Base-by-base conservation (phyloP, 2,797 vertebrate species). In the Dendrocincla fuliginosa region DNA sequence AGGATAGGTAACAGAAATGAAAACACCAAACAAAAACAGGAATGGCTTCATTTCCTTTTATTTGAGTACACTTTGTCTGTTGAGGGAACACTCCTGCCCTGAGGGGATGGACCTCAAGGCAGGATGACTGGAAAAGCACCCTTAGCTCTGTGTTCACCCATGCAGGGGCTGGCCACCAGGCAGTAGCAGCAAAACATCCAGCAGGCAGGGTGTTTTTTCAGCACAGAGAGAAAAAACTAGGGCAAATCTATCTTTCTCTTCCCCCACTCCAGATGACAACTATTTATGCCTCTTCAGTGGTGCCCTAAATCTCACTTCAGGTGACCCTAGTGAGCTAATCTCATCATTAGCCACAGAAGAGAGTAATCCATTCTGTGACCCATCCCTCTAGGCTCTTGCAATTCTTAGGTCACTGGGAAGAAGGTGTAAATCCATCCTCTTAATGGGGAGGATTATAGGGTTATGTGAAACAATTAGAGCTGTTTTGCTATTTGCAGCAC, bases 261-360 rank as follows among this genome's bases (percentile, higher is more conserved):
- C 5, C 10, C 6, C 17, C 5, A 15, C 4, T 13, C 52, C 1
- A 5, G 12, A 46, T 83, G 33, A 71, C 41, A 93, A 50, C 19
- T 68, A 49, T 78, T 77, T 68, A 39, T 57, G 17, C n/a, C 22
- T 74, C 55, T 77, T 88, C 39, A 90, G 35, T 39, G 35, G 53
- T 73, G 32, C 5, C 25, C n/a, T 91, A 91, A 82, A 76, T 83
- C 86, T 94, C 70, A 49, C 82, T 55, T 93, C 87, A 78, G 87
- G 73, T 79, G 59, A 91, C 64, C 32, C 42, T 41, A 33, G 24
- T n/a, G 56, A 91, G 84, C 47, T 96, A 96, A 96, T 95, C 24
- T 93, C 56, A 60, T 79, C 59, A 83, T 87, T 94, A 95, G 32
- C 27, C 37, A 77, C 25, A 44, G 74, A 90, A 73, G 47, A 69